Base-by-base conservation (phyloP, 2,888 invertebrate species). In the Lasioglossum marginatum region DNA sequence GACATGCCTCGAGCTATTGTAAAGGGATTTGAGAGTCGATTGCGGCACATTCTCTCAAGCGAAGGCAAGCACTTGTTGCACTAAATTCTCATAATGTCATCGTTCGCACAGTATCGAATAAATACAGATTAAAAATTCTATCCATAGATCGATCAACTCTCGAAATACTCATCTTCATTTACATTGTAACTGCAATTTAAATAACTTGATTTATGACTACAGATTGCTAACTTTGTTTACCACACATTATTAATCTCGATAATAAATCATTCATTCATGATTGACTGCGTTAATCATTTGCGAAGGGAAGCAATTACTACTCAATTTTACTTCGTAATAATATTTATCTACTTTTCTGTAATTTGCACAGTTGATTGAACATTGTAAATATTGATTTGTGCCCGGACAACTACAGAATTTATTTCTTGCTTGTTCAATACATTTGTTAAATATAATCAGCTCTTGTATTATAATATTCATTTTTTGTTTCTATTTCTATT, bases 21-120 rank as follows among this genome's bases (percentile, higher is more conserved):
- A 60, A 60, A 60, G 27, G 60, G 60, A 60, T 60, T 60, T 60
- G 60, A 10, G 60, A 60, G 60, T 60, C 60, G 60, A 60, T 60
- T 27, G 60, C 60, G 27, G 60, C 27, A 60, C 60, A 60, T 60
- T 60, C 60, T n/a, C 60, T 12, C n/a, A 60, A 60, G 14, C 27
- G 27, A 60, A 60, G 60, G n/a, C 60, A 60, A 60, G 60, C 60
- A 60, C 60, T 60, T 60, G 60, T 60, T 60, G 60, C 60, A 27
- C 60, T 60, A 60, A 60, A 60, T 60, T 60, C 60, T 60, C 27
- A 27, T 52, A 2, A 52, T 60, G 12, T 60, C 60, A 27, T 14
- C 27, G 60, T 12, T 60, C 60, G 0, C 60, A 27, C 60, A 60
- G n/a, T 27, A 27, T n/a, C 60, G 12, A 60, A n/a, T 60, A n/a